phyloP scores from a whole-genome alignment of 2,888 invertebrate genomes.

The Archips xylosteana region DNA sequence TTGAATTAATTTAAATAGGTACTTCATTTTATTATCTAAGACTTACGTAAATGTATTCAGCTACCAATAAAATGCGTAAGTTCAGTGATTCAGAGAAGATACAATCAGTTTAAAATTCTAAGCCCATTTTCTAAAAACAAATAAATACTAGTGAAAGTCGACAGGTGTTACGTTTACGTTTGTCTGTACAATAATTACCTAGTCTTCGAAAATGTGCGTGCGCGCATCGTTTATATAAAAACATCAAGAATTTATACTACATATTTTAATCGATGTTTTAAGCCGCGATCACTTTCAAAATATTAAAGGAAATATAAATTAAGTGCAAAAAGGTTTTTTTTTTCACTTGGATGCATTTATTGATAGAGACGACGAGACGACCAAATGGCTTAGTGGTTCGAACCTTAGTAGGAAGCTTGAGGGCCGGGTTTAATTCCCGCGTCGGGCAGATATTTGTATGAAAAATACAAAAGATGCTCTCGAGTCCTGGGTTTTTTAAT shows the following conservation, averaged over 20 bases:
- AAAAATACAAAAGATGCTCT: too few species aligned
- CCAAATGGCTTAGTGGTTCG: too few species aligned
- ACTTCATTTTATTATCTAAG: conserved; percentile 5
- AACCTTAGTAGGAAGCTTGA: too few species aligned
- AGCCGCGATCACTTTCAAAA: too few species aligned
- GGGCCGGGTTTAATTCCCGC: too few species aligned
- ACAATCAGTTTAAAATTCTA: conserved; percentile 32
- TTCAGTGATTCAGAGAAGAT: background rate
- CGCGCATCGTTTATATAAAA: conserved; percentile 49
- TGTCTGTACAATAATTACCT: conserved; percentile 31
- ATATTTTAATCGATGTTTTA: too few species aligned
- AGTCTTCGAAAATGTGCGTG: conserved; percentile 52
- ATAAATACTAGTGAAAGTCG: conserved; percentile 40
- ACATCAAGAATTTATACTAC: conserved; percentile 46
- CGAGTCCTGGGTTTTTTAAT: too few species aligned
- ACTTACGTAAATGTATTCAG: conserved; percentile 2
- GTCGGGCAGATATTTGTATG: too few species aligned
- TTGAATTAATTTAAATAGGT: conserved; percentile 23
- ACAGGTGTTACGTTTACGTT: conserved; percentile 10
- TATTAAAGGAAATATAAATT: too few species aligned
- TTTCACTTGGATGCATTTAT: too few species aligned
- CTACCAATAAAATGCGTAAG: conserved; percentile 4
- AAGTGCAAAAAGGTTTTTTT: too few species aligned
- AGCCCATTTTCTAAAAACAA: conserved; percentile 19
- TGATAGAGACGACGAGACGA: too few species aligned